Conservation (phyloP, 2,888 invertebrate genomes). For the Nemapogon koenigi region DNA sequence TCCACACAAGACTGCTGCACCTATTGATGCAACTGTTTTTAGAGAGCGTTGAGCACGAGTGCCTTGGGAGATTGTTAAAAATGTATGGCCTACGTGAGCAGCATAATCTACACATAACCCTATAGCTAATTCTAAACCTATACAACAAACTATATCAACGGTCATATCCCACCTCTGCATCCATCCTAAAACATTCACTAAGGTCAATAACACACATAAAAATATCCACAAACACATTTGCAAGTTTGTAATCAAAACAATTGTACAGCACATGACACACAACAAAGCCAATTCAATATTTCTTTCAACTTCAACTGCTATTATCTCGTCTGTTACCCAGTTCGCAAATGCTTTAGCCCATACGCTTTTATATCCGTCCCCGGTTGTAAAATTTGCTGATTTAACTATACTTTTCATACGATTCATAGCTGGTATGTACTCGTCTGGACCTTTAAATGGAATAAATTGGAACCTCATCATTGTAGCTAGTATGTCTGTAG, state of each 20-base stretch:
- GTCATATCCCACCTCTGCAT: constrained; percentile 85
- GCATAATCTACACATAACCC: constrained; percentile 87
- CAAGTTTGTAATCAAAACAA: constrained; percentile 76
- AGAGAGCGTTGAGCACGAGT: constrained; percentile 63
- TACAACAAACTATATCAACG: constrained; percentile 82
- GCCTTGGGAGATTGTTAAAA: constrained; percentile 68
- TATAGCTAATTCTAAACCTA: constrained; percentile 79
- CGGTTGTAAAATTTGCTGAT: constrained; percentile 63
- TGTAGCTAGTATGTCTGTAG: constrained; percentile 65
- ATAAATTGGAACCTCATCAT: constrained; percentile 70
- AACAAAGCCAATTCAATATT: constrained; percentile 77
- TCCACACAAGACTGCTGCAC: constrained; percentile 78
- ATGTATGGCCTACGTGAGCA: constrained; percentile 82
- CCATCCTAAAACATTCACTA: constrained; percentile 77
- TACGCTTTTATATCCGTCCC: constrained; percentile 68
- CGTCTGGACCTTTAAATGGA: constrained; percentile 65
- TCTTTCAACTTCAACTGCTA: constrained; percentile 75
- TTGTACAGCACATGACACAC: constrained; percentile 82
- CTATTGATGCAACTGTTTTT: constrained; percentile 74
- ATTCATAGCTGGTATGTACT: constrained; percentile 80
- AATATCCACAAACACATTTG: constrained; percentile 83
- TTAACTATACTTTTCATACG: constrained; percentile 62
- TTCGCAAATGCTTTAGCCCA: constrained; percentile 77
- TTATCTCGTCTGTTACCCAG: constrained; percentile 82
- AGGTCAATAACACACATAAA: constrained; percentile 74